These are phyloP conservation scores for Diadromus collaris DNA, from an alignment of 2,888 invertebrate species.

Conservation along the genomic window DNA sequence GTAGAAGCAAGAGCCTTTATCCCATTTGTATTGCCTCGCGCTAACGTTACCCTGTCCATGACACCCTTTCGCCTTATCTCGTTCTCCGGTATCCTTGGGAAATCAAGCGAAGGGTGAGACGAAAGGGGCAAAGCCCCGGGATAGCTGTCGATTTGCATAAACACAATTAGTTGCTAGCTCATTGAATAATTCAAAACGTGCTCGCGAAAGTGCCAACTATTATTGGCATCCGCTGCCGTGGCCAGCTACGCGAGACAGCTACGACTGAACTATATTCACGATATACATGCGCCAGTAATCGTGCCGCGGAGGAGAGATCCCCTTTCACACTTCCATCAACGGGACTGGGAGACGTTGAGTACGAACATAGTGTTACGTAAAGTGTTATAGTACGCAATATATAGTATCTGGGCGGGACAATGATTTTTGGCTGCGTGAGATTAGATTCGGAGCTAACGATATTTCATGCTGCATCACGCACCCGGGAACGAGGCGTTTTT, in stretches of 20 bases:
- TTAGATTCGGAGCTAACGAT: conserved; percentile 68
- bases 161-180: conserved; percentile 76
- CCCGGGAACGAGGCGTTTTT: conserved; percentile 49
- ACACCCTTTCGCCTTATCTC: conserved; percentile 67
- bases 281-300: conserved; percentile 6
- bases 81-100: conserved; percentile 72
- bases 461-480: conserved; percentile 68
- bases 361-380: conserved; percentile 12
- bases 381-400: neutral
- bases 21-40: conserved; percentile 40
- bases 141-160: conserved; percentile 74
- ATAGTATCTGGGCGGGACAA: conserved; percentile 38
- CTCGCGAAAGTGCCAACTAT: conserved; percentile 54
- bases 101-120: conserved; percentile 70
- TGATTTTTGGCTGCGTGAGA: conserved; percentile 55
- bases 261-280: conserved; percentile 34
- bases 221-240: conserved; percentile 55
- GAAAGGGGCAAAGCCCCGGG: conserved; percentile 43
- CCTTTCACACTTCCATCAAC: conserved; percentile 55
- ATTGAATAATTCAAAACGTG: conserved; percentile 78
- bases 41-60: conserved; percentile 22
- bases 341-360: conserved; percentile 36
- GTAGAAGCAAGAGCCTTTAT: conserved; percentile 44
- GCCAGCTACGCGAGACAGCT: conserved; percentile 49
- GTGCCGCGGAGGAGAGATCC: conserved; percentile 33